phyloP scores from a whole-genome alignment of 2,888 invertebrate species.

The Laothoe populi region DNA sequence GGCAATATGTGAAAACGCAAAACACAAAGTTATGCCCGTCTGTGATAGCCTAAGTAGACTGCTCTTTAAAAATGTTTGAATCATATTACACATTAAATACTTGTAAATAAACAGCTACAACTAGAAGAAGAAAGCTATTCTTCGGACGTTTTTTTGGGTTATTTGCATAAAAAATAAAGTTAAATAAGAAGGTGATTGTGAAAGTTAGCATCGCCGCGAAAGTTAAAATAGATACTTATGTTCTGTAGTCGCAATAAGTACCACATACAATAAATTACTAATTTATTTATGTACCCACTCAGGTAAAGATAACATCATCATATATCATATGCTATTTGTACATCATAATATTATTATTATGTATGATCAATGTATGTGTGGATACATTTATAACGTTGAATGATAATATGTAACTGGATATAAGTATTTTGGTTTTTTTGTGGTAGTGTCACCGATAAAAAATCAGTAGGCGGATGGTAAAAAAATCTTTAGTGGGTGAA shows the following conservation, averaged over 20 bases:
- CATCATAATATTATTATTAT: neutral
- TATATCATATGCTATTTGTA: too few species aligned
- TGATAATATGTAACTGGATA: neutral
- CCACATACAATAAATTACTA: too few species aligned
- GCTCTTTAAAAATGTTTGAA: neutral
- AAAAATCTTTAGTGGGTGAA: slow-evolving; percentile 49
- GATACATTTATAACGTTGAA: neutral
- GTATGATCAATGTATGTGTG: neutral
- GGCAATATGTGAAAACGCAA: too few species aligned
- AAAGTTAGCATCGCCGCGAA: slow-evolving; percentile 7
- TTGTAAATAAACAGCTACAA: too few species aligned
- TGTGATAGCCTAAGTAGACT: too few species aligned
- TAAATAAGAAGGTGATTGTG: slow-evolving; percentile 7
- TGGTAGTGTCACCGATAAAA: slow-evolving; percentile 26
- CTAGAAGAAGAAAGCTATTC: too few species aligned
- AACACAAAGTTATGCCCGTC: too few species aligned
- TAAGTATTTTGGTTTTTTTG: neutral
- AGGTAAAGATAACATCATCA: too few species aligned
- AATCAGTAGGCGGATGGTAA: slow-evolving; percentile 43
- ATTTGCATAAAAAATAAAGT: neutral
- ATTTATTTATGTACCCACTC: too few species aligned
- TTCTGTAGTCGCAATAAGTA: neutral
- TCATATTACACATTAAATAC: too few species aligned
- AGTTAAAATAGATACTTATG: slow-evolving; percentile 15
- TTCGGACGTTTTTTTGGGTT: too few species aligned